A percentile compares a stretch with the other conserved stretches of the same genome.
Evolutionary conservation across 2,888 invertebrate species (phyloP).

Genomic region (Listrodromus nycthemerus): DNA sequence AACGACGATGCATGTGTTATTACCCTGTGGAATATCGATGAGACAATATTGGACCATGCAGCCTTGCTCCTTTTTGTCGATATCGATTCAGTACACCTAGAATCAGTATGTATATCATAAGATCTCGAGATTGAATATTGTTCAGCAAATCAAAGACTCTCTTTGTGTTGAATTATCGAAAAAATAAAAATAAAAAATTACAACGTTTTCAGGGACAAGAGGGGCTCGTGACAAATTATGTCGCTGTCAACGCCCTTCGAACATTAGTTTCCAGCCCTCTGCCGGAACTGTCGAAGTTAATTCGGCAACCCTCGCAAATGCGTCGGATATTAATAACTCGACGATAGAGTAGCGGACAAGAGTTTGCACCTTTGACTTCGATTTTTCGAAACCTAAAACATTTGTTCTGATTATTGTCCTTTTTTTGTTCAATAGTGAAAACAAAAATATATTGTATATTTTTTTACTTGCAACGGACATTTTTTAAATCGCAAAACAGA

Average conservation of each 20-base stretch:
- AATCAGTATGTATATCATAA: background rate
- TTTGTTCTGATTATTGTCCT: too few species aligned
- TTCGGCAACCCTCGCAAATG: constrained; percentile 53
- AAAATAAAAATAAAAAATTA: too few species aligned
- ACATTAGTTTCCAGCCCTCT: constrained; percentile 63
- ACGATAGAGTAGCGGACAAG: constrained; percentile 28
- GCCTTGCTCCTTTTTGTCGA: constrained; percentile 13
- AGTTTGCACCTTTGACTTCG: constrained; percentile 28
- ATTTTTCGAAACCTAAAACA: background rate
- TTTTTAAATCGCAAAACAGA: background rate
- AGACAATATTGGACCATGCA: background rate
- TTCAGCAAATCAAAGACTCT: background rate
- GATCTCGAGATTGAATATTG: background rate
- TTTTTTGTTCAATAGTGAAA: background rate
- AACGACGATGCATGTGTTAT: constrained; percentile 39
- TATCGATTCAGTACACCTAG: constrained; percentile 7
- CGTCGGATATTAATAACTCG: constrained; percentile 59
- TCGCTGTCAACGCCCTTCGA: constrained; percentile 57
- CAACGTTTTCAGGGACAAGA: too few species aligned
- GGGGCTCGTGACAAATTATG: constrained; percentile 50
- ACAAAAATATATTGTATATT: background rate
- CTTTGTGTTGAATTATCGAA: too few species aligned
- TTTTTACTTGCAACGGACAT: too few species aligned
- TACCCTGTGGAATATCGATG: constrained; percentile 4
- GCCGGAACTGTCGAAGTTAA: constrained; percentile 45